These are phyloP conservation scores for Atherix ibis DNA, from an alignment of 2,888 invertebrate genomes.

Conservation along the genomic window DNA sequence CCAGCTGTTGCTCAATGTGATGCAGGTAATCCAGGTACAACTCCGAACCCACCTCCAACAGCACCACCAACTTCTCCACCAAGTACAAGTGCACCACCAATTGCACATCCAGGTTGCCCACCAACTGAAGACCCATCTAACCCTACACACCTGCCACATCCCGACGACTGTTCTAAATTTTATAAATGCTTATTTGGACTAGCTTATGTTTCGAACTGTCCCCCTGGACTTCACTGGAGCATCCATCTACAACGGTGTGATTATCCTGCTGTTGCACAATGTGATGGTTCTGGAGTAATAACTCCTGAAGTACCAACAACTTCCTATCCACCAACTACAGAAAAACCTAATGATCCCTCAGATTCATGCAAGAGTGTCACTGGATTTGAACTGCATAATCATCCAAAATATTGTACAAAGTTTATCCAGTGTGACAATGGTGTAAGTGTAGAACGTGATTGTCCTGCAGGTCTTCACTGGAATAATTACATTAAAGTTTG, in stretches of 20 bases:
- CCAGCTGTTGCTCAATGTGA: conserved; percentile 6
- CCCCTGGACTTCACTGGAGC: conserved; percentile 9
- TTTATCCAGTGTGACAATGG: conserved; percentile 21
- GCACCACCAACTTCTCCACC: neutral
- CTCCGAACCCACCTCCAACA: too few relatives aligned
- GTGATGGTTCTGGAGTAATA: conserved; percentile 1
- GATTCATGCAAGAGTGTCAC: neutral
- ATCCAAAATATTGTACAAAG: conserved; percentile 22
- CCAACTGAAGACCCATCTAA: neutral
- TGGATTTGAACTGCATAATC: neutral
- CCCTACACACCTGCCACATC: conserved; percentile 15
- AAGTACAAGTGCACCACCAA: too few relatives aligned
- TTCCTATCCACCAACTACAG: neutral
- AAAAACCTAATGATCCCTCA: neutral
- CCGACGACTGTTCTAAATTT: conserved; percentile 22
- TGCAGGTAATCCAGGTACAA: neutral
- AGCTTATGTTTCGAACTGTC: conserved; percentile 15
- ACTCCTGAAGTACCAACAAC: too few relatives aligned
- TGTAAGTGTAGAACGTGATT: conserved; percentile 13
- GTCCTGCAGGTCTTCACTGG: conserved; percentile 12
- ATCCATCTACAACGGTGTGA: conserved; percentile 8
- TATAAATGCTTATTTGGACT: conserved; percentile 19
- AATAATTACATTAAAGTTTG: neutral
- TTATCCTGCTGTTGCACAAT: conserved; percentile 5
- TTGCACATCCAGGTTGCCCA: neutral